phyloP scores from a whole-genome alignment of 2,797 vertebrate species.

The Acanthurus tractus region DNA sequence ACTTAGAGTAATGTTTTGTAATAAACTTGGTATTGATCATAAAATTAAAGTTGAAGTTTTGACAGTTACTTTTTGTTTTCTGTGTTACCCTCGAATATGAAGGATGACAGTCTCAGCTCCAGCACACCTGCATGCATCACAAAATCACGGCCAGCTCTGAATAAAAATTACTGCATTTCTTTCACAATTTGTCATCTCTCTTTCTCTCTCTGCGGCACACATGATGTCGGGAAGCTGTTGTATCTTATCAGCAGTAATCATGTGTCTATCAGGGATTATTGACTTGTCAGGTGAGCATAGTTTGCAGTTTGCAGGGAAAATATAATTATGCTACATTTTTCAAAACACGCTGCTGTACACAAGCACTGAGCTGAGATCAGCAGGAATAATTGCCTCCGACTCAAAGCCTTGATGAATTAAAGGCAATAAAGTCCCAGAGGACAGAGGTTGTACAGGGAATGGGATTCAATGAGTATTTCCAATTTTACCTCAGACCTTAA shows the following conservation, averaged over 20 bases:
- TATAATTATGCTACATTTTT: slow-evolving; percentile 19
- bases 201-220: background rate
- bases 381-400: slow-evolving; percentile 54
- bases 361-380: slow-evolving; percentile 25
- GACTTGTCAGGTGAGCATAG: slow-evolving; percentile 32
- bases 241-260: slow-evolving; percentile 26
- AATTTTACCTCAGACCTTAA: slow-evolving; percentile 65
- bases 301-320: slow-evolving; percentile 44
- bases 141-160: background rate
- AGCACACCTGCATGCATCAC: slow-evolving; percentile 21
- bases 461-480: slow-evolving; percentile 70
- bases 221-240: slow-evolving; percentile 3
- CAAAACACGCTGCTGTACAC: background rate
- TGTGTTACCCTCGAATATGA: slow-evolving; percentile 8
- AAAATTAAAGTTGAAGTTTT: slow-evolving; percentile 5
- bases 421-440: slow-evolving; percentile 50
- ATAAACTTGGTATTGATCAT: slow-evolving; percentile 16
- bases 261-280: slow-evolving; percentile 30
- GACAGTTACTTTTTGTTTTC: slow-evolving; percentile 6
- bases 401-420: slow-evolving; percentile 60
- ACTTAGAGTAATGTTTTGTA: slow-evolving; percentile 5
- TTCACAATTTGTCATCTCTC: slow-evolving; percentile 21
- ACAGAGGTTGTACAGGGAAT: slow-evolving; percentile 54
- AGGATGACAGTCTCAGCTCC: background rate
- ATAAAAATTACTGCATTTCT: slow-evolving; percentile 28